These are phyloP conservation scores for Dendroctonus valens DNA, from an alignment of 1,140 invertebrate species.

Conservation along the genomic window DNA sequence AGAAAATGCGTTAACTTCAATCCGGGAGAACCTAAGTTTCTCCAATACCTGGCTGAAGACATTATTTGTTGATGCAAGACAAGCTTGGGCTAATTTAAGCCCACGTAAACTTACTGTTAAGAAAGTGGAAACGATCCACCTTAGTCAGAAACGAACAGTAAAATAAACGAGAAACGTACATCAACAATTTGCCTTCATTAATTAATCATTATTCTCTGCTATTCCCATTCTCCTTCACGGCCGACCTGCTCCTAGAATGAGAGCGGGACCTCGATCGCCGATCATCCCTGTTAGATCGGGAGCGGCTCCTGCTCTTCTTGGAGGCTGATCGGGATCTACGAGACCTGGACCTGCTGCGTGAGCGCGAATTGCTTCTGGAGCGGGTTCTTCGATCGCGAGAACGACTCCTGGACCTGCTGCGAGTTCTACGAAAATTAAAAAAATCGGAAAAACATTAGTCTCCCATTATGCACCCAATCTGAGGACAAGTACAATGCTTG, in stretches of 20 bases:
- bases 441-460: not conserved
- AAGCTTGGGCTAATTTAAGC: no score
- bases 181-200: no score
- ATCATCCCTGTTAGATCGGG: constrained; percentile 40
- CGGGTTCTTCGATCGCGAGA: constrained; percentile 48
- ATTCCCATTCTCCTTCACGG: constrained; percentile 44
- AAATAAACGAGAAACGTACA: no score
- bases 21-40: no score
- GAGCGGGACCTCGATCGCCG: constrained; percentile 44
- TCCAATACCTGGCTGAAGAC: no score
- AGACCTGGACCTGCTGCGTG: constrained; percentile 48
- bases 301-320: constrained; percentile 46
- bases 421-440: constrained; percentile 46
- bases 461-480: no score
- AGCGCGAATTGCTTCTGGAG: constrained; percentile 48
- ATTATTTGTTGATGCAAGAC: no score
- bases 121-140: no score
- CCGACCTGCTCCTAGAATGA: constrained; percentile 41
- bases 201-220: constrained; percentile 16
- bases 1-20: no score
- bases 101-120: no score
- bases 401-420: constrained; percentile 54
- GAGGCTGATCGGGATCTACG: constrained; percentile 47
- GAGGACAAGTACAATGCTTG: no score
- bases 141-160: no score